phyloP scores from a whole-genome alignment of 2,797 vertebrate species.

The Pelobates cultripes region DNA sequence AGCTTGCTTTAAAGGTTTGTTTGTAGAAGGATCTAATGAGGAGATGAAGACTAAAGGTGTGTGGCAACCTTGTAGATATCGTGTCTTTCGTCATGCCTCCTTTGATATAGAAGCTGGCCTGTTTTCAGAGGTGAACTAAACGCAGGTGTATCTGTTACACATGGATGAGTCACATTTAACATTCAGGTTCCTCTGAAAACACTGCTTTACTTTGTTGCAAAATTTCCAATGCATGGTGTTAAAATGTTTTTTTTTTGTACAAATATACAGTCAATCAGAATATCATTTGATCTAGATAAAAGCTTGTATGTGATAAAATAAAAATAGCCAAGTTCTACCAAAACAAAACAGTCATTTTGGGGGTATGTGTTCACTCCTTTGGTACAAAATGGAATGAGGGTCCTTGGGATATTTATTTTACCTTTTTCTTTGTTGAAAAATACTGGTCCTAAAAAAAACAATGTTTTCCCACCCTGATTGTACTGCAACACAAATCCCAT shows the following conservation, averaged over 20 bases:
- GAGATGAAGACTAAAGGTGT: conserved; percentile 36
- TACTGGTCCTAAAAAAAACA: no score
- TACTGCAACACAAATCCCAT: no score
- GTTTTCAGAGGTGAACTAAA: conserved; percentile 26
- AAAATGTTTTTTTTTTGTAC: background rate
- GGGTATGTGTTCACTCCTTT: no score
- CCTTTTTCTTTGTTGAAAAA: no score
- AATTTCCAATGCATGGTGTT: background rate
- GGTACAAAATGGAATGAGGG: no score
- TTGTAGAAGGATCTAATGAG: conserved; percentile 34
- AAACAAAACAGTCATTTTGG: no score
- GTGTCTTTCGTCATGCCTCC: conserved; percentile 24
- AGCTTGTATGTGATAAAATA: no score
- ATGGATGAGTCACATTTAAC: conserved; percentile 13
- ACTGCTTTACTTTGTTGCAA: background rate
- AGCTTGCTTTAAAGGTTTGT: conserved; percentile 41
- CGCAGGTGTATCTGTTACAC: conserved; percentile 33
- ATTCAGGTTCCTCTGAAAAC: background rate
- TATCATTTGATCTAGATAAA: no score
- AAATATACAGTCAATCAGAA: no score
- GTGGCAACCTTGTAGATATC: conserved; percentile 14
- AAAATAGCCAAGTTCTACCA: no score
- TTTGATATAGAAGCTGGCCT: conserved; percentile 34
- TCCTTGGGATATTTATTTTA: no score
- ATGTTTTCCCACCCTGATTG: no score